Percentiles rank a stretch among this genome's conserved stretches.
Evolutionary conservation across 2,888 invertebrate genomes (phyloP).

Genomic region (Neoaliturus tenellus): DNA sequence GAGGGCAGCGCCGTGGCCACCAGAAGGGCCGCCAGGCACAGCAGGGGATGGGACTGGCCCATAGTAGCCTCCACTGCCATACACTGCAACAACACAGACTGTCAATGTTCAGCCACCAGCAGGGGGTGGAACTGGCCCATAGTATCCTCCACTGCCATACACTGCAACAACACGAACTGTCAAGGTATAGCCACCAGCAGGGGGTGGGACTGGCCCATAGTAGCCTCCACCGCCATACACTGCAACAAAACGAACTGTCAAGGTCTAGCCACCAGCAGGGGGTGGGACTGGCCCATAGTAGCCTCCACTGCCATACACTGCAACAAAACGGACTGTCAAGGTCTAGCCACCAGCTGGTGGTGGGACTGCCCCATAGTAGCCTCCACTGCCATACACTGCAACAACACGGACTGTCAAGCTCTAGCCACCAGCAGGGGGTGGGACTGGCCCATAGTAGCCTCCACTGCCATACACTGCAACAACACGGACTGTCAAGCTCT

Average conservation of each 20-base stretch:
- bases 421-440: too few relatives aligned
- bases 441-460: too few relatives aligned
- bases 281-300: not conserved
- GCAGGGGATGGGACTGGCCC: constrained; percentile 32
- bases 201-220: not conserved
- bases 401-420: too few relatives aligned
- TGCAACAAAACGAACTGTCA: not conserved
- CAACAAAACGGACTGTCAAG: not conserved
- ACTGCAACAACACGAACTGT: not conserved
- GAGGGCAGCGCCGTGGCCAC: constrained; percentile 14
- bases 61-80: constrained; percentile 8
- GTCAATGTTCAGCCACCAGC: not conserved
- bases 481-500: too few relatives aligned
- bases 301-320: not conserved
- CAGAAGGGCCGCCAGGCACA: constrained; percentile 10
- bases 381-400: too few relatives aligned
- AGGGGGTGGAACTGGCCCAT: constrained; percentile 9
- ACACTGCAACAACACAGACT: constrained; percentile 27
- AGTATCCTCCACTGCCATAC: not conserved
- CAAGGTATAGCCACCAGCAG: not conserved
- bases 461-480: too few relatives aligned
- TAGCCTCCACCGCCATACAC: not conserved
- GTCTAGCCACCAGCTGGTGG: not conserved
- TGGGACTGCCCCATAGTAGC: too few relatives aligned
- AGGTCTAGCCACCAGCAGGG: not conserved